Evolutionary conservation across 53 echinoderm and acorn worm species (phyloP).

Genomic region (Arbacia lixula): DNA sequence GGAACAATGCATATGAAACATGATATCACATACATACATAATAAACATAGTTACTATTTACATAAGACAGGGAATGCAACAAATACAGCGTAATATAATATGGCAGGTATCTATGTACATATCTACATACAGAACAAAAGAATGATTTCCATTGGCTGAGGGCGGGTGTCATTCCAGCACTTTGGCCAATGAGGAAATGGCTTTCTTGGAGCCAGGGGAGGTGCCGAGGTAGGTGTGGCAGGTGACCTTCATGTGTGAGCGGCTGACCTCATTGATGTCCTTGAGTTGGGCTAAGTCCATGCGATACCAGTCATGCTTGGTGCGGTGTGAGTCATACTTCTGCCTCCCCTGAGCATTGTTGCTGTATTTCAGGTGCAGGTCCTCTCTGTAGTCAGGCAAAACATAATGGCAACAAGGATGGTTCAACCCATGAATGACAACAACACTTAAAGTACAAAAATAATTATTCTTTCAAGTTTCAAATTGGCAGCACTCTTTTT

Average conservation of each 20-base stretch:
- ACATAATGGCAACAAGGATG: too few species aligned
- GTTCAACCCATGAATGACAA: too few species aligned
- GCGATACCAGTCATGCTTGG: conserved; percentile 91
- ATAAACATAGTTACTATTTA: too few species aligned
- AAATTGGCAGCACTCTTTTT: too few species aligned
- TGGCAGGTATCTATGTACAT: conserved; percentile 28
- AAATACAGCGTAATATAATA: conserved; percentile 44
- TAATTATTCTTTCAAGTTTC: too few species aligned
- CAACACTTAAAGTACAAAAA: too few species aligned
- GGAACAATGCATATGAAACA: too few species aligned
- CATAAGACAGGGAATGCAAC: too few species aligned
- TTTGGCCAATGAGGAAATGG: conserved; percentile 81
- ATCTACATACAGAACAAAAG: neutral
- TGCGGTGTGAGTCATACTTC: conserved; percentile 83
- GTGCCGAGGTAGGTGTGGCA: conserved; percentile 96
- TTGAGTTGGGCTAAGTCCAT: conserved; percentile 88
- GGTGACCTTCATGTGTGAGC: conserved; percentile 91
- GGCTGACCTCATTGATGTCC: conserved; percentile 84
- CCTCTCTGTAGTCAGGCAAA: conserved; percentile 82
- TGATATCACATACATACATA: too few species aligned
- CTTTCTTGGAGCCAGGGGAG: conserved; percentile 80
- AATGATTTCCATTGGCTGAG: neutral
- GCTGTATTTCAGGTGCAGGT: conserved; percentile 88
- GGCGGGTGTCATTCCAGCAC: conserved; percentile 63
- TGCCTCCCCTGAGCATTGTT: conserved; percentile 79